Conservation (phyloP, 1,140 invertebrate species). For the Eriosoma lanigerum region DNA sequence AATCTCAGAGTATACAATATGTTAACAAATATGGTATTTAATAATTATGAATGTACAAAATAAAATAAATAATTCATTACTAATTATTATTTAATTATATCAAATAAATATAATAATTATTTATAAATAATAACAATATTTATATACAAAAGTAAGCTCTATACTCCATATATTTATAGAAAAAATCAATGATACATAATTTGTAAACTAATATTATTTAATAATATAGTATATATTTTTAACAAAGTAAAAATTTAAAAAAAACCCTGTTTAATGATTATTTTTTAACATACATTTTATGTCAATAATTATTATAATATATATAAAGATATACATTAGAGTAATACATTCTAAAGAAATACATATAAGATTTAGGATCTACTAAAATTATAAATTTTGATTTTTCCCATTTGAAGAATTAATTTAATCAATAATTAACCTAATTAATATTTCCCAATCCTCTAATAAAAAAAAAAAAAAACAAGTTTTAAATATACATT, state of each 20-base stretch:
- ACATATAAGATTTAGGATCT: background rate
- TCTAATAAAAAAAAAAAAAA: background rate
- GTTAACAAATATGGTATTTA: too few relatives aligned
- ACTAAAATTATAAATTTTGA: slow-evolving; percentile 16
- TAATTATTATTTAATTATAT: slow-evolving; percentile 17
- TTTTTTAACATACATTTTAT: background rate
- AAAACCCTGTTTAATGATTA: slow-evolving; percentile 1
- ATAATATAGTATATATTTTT: background rate
- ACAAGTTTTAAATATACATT: background rate
- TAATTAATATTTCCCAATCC: slow-evolving; percentile 1
- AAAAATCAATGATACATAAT: background rate
- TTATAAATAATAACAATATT: slow-evolving; percentile 9
- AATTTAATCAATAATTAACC: background rate
- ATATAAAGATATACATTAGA: background rate
- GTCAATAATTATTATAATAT: background rate
- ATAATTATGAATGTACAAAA: too few relatives aligned
- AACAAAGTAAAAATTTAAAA: slow-evolving; percentile 28
- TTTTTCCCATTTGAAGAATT: background rate
- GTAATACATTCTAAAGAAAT: background rate
- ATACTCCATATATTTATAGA: background rate
- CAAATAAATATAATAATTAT: background rate
- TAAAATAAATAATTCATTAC: background rate
- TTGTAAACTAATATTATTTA: background rate
- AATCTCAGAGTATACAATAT: too few relatives aligned
- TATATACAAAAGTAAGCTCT: slow-evolving; percentile 8